Conservation (phyloP, 2,888 invertebrate genomes). For the Lepidocyrtinus sp. region DNA sequence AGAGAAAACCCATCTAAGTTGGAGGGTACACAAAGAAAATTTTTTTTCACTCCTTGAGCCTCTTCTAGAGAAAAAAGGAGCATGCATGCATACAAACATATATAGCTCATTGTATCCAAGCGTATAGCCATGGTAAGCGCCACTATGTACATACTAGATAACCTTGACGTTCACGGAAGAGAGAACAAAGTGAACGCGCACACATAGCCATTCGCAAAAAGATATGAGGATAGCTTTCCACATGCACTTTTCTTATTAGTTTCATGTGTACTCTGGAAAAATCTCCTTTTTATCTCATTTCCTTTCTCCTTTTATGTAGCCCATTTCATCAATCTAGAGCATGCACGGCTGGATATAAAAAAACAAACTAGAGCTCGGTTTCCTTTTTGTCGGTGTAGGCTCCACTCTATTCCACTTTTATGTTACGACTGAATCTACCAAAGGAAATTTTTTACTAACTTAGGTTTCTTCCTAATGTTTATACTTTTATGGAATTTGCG, state of each 20-base stretch:
- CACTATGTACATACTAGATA: constrained; percentile 15
- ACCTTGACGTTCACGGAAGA: constrained; percentile 55
- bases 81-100: background rate
- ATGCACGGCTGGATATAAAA: constrained; percentile 24
- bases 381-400: background rate
- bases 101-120: too few relatives aligned
- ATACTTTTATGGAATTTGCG: too few relatives aligned
- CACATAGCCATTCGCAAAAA: too few relatives aligned
- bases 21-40: background rate
- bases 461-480: too few relatives aligned
- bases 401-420: background rate
- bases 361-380: constrained; percentile 28
- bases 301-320: background rate
- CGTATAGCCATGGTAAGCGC: too few relatives aligned
- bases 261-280: too few relatives aligned
- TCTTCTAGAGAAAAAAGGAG: background rate
- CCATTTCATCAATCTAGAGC: constrained; percentile 42
- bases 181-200: constrained; percentile 44
- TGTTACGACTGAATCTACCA: too few relatives aligned
- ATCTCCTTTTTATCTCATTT: constrained; percentile 8
- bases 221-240: background rate
- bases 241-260: too few relatives aligned
- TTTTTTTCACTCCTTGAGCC: background rate
- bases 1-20: constrained; percentile 6
- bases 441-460: too few relatives aligned